Conservation (phyloP, 2,797 vertebrate genomes). For the Acrossocheilus wenchowensis region DNA sequence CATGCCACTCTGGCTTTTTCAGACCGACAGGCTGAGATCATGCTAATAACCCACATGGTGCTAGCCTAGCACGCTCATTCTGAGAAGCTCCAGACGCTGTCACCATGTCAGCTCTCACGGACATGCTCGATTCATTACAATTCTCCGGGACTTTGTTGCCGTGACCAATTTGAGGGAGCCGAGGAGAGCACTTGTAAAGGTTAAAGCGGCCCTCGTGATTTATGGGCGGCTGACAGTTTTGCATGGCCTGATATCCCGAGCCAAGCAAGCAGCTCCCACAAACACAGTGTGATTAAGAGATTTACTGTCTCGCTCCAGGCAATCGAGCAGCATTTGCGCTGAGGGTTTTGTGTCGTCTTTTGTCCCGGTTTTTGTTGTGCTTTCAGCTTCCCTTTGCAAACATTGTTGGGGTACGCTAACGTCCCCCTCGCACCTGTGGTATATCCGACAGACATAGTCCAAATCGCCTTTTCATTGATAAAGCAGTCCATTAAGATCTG, state of each 20-base stretch:
- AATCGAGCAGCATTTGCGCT: constrained; percentile 34
- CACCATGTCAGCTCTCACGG: constrained; percentile 57
- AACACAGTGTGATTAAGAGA: constrained; percentile 64
- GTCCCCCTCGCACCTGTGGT: constrained; percentile 3
- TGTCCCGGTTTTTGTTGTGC: constrained; percentile 41
- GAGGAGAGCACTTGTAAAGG: constrained; percentile 61
- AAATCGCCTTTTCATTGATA: constrained; percentile 2
- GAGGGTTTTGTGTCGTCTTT: constrained; percentile 44
- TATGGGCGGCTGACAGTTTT: constrained; percentile 57
- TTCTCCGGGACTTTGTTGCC: constrained; percentile 59
- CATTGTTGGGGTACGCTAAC: not conserved
- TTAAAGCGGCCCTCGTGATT: constrained; percentile 61
- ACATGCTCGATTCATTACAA: constrained; percentile 58
- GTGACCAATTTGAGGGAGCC: constrained; percentile 60
- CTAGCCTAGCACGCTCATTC: constrained; percentile 52
- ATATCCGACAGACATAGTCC: not conserved
- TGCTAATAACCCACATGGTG: constrained; percentile 52
- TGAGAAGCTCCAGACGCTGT: constrained; percentile 58
- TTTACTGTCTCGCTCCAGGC: constrained; percentile 58
- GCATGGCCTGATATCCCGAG: constrained; percentile 55
- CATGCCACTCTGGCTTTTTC: constrained; percentile 46
- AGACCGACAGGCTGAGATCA: constrained; percentile 44
- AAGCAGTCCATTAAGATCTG: constrained; percentile 26
- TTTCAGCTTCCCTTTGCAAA: constrained; percentile 34
- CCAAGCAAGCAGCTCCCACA: constrained; percentile 59